phyloP scores from a whole-genome alignment of 2,888 invertebrate species.

The Choristoneura rosaceana region DNA sequence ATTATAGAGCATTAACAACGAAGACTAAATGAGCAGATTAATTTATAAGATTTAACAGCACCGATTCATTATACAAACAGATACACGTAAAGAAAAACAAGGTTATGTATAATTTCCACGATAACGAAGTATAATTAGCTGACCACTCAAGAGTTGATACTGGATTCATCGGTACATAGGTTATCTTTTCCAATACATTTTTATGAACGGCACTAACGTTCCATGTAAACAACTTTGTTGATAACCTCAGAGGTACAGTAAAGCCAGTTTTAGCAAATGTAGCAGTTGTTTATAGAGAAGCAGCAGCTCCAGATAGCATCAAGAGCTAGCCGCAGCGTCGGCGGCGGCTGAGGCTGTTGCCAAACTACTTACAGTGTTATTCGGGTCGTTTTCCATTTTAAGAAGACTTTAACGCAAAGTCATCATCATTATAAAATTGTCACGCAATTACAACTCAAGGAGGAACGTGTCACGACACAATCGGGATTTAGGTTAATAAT shows the following conservation, averaged over 20 bases:
- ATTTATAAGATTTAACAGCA: too few relatives aligned
- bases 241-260: slow-evolving; percentile 5
- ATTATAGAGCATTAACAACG: too few relatives aligned
- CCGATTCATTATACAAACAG: neutral
- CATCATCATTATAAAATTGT: slow-evolving; percentile 74
- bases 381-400: slow-evolving; percentile 84
- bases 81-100: slow-evolving; percentile 2
- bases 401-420: slow-evolving; percentile 73
- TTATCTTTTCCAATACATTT: slow-evolving; percentile 11
- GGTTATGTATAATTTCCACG: slow-evolving; percentile 1
- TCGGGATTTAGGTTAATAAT: slow-evolving; percentile 80
- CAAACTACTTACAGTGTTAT: slow-evolving; percentile 79
- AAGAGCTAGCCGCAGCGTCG: neutral
- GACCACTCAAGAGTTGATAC: neutral
- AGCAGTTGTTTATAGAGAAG: slow-evolving; percentile 12
- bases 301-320: neutral
- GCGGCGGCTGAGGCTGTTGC: neutral
- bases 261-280: slow-evolving; percentile 25
- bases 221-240: slow-evolving; percentile 23
- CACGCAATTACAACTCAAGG: slow-evolving; percentile 73
- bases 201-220: slow-evolving; percentile 6
- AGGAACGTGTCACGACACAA: slow-evolving; percentile 74
- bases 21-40: too few relatives aligned
- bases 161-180: slow-evolving; percentile 5
- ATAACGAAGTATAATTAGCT: neutral